Conservation (phyloP, 37 sponge, comb jelly and placozoan species). For the Spongilla lacustris region DNA sequence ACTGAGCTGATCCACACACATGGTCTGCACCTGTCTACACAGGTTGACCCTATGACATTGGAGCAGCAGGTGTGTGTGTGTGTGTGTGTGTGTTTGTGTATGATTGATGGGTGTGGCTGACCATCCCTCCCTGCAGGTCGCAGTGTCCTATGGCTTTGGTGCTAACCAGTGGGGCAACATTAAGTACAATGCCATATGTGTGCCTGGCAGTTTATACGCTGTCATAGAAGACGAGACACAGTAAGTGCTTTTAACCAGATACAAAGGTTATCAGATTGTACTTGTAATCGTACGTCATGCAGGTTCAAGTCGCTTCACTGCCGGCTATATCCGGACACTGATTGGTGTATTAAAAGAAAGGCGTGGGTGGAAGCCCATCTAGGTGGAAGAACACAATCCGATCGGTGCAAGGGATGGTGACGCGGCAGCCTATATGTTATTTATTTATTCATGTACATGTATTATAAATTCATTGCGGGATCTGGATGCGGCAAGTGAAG, state of each 20-base stretch:
- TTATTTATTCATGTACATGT: neutral
- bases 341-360: constrained; percentile 30
- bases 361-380: neutral
- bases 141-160: constrained; percentile 50
- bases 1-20: constrained; percentile 55
- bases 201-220: constrained; percentile 27
- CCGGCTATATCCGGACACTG: constrained; percentile 23
- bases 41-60: constrained; percentile 11
- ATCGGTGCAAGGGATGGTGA: neutral
- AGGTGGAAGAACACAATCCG: neutral
- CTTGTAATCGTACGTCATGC: no score
- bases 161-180: constrained; percentile 32
- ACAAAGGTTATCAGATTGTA: no score
- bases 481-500: neutral
- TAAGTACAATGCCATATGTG: constrained; percentile 34
- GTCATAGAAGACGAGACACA: constrained; percentile 42
- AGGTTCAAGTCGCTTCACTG: constrained; percentile 60
- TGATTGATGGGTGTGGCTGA: neutral
- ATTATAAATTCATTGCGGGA: neutral
- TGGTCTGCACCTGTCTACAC: constrained; percentile 32
- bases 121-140: constrained; percentile 2
- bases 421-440: neutral
- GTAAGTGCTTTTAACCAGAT: no score
- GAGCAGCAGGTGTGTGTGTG: constrained; percentile 9
- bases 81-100: neutral